Evolutionary conservation across 2,888 invertebrate genomes (phyloP), one percentile per base, ranked within the genome.

Genomic region (Ypsolopha sequella): DNA sequence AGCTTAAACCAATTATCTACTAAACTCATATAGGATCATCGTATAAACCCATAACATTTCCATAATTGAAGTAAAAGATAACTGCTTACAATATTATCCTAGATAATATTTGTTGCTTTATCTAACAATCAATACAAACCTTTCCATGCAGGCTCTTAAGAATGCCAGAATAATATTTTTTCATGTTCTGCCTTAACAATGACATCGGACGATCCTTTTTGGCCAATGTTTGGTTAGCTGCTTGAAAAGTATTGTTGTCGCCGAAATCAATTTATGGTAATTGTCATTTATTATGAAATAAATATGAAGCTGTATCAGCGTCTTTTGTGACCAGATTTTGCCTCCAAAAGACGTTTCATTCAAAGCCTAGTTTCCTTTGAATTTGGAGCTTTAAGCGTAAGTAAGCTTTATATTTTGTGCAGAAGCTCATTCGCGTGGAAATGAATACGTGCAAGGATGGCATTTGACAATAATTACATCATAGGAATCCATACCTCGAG

Each of bases 221-320:
- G 88, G 88, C 88, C 89, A 88, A 89, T 89, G 89, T 90, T 90
- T 90, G 89, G 89, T 89, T 90, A 89, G 89, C 88, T 90, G 90
- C 88, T 64, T 77, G 73, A 68, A 71, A 43, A 39, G 53, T 65
- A 78, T 87, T 86, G 84, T 86, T 67, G 64, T 66, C 66, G 65
- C 62, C 58, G 68, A 75, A 84, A 84, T 85, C 85, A 84, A 85
- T 86, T 86, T 84, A 82, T 69, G 79, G 79, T 86, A 86, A 86
- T 86, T 86, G 85, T 82, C 86, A 81, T 86, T 81, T 86, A 86
- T 86, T 86, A 85, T 84, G 82, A 76, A 84, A 84, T 86, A 84
- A 84, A 86, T 85, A 85, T 85, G 82, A 84, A 76, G 70, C 80
- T 80, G 78, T 80, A 79, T 81, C 66, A 75, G 52, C 52, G 24